These are phyloP conservation scores for Stictocephala bisonia DNA, from an alignment of 2,888 invertebrate genomes.

Conservation along the genomic window DNA sequence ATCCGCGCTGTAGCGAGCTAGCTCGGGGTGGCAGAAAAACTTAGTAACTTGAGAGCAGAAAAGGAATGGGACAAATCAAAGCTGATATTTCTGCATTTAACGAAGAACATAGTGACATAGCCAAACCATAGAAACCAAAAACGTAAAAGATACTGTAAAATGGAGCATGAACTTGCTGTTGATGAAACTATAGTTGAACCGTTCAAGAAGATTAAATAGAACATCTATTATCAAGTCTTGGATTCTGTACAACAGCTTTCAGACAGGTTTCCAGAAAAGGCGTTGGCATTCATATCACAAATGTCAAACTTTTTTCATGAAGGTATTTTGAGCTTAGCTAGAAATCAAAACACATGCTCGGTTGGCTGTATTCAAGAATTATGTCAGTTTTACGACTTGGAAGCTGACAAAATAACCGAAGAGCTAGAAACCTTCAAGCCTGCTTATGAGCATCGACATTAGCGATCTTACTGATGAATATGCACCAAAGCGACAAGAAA, in stretches of 20 bases:
- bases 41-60: constrained; percentile 20
- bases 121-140: too few relatives aligned
- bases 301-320: not conserved
- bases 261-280: constrained; percentile 8
- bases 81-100: not conserved
- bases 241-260: not conserved
- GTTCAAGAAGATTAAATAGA: not conserved
- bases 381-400: not conserved
- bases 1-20: too few relatives aligned
- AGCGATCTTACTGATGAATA: not conserved
- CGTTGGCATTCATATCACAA: not conserved
- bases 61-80: constrained; percentile 22
- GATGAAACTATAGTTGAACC: constrained; percentile 17
- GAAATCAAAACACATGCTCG: not conserved
- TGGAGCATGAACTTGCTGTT: constrained; percentile 28
- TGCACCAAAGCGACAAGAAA: not conserved
- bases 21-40: too few relatives aligned
- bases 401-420: not conserved
- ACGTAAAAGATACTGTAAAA: too few relatives aligned
- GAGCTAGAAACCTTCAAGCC: not conserved
- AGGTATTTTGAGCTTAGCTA: not conserved
- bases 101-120: constrained; percentile 4
- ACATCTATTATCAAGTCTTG: not conserved
- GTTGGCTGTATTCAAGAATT: not conserved
- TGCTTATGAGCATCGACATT: not conserved